A percentile compares a stretch with the other conserved stretches of the same genome.
Evolutionary conservation across 2,113 vertebrate genomes (phyloP).

Genomic region (Syngnathoides biaculeatus): DNA sequence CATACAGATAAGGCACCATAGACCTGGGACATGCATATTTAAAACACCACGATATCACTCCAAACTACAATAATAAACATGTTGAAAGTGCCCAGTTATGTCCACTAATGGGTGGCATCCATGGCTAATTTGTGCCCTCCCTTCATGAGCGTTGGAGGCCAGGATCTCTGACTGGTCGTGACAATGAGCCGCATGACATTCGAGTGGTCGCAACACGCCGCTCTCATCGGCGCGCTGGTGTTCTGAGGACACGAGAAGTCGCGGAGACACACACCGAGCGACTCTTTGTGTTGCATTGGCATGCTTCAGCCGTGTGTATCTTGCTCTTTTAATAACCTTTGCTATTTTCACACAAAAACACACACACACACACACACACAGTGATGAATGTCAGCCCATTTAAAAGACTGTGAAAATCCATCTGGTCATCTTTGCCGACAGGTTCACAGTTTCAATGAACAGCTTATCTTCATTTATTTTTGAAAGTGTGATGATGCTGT

Average conservation of each 20-base stretch:
- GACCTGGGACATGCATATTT: neutral
- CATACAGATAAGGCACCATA: too few species aligned
- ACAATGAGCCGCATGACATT: conserved; percentile 52
- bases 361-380: conserved; percentile 23
- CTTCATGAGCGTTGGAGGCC: neutral
- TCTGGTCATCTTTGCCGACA: conserved; percentile 18
- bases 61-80: neutral
- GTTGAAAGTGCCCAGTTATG: neutral
- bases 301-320: conserved; percentile 15
- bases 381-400: conserved; percentile 52
- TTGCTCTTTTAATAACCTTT: conserved; percentile 62
- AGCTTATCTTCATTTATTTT: neutral
- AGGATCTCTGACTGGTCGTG: conserved; percentile 4
- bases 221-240: conserved; percentile 44
- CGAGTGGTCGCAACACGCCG: conserved; percentile 55
- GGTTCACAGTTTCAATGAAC: conserved; percentile 28
- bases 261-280: conserved; percentile 43
- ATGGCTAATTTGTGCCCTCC: neutral
- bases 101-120: neutral
- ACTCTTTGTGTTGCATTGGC: too few species aligned
- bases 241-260: conserved; percentile 46
- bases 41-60: neutral
- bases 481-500: neutral
- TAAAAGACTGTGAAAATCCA: conserved; percentile 16
- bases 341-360: conserved; percentile 45